Base-by-base conservation (phyloP, 2,888 invertebrate genomes). In the Callyntrura sp. region DNA sequence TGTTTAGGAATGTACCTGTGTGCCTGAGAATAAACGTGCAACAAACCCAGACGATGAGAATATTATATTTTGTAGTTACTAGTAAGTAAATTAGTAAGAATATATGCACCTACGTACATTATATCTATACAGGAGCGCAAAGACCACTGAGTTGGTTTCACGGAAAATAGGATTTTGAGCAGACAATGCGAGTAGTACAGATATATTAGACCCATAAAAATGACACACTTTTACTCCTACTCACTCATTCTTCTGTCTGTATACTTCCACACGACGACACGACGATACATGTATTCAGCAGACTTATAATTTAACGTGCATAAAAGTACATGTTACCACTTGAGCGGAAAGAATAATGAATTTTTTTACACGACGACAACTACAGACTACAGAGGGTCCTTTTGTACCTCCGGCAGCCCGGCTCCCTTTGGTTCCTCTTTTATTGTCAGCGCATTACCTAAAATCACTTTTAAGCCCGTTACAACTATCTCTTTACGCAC, bases 201-300 rank as follows among this genome's bases (percentile, higher is more conserved):
- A 62, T 76, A 76, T 76, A 76, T 51, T 76, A 73, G 73, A 60
- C 28, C 81, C 86, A 87, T 87, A 87, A 87, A 87, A 87, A 57
- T 87, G 86, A 87, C 86, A 87, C 86, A 87, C 86, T 87, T 87
- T 87, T 87, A 87, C 86, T 81, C n/a, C 81, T 81, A 45, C 76
- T 85, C 60, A 45, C 45, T 57, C 57, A 57, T 28, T 25, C 23
- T 6, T 76, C n/a, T 51, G 62, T 8, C 9, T 62, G 51, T 76
- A 23, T 23, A 76, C n/a, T 62, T 35, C 68, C 35, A 68, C 35
- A 35, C 35, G 35, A 35, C 35, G 35, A 35, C 35, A 57, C 14
- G 17, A 14, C n/a, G 57, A 17, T 17, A 17, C 57, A 17, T 57
- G 17, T 57, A 5, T 76, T 76, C 23, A 76, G 48, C 23, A 76